Evolutionary conservation across 2,113 vertebrate genomes (phyloP).

Genomic region (Atherinomorus stipes): DNA sequence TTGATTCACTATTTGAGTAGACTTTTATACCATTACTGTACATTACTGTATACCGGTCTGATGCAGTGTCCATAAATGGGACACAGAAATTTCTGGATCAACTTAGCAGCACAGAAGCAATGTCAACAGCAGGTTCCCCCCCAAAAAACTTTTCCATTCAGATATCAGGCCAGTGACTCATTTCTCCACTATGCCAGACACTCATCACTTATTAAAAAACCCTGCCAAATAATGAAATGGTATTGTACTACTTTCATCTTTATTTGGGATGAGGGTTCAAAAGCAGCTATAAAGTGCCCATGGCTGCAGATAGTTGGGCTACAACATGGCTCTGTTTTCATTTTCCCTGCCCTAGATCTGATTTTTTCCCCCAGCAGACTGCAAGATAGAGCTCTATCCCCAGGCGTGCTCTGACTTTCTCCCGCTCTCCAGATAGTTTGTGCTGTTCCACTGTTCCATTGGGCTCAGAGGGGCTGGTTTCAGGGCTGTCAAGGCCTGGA

Average conservation of each 20-base stretch:
- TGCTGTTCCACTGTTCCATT: slow-evolving; percentile 61
- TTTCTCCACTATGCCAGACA: slow-evolving; percentile 36
- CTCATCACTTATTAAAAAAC: slow-evolving; percentile 42
- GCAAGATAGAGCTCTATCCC: slow-evolving; percentile 69
- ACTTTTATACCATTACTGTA: slow-evolving; percentile 1
- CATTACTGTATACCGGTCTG: slow-evolving; percentile 16
- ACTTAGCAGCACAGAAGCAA: slow-evolving; percentile 1
- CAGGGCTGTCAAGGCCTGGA: slow-evolving; percentile 67
- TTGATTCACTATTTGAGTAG: slow-evolving; percentile 31
- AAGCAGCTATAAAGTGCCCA: slow-evolving; percentile 45
- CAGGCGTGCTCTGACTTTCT: slow-evolving; percentile 77
- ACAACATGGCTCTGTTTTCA: slow-evolving; percentile 61
- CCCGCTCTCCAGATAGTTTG: slow-evolving; percentile 61
- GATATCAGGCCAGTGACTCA: slow-evolving; percentile 15
- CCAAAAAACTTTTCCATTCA: slow-evolving; percentile 12
- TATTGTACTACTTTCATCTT: slow-evolving; percentile 57
- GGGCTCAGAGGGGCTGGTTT: slow-evolving; percentile 62
- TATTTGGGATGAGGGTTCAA: slow-evolving; percentile 47
- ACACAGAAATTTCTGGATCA: slow-evolving; percentile 4
- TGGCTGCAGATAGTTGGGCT: slow-evolving; percentile 57
- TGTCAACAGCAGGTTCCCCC: slow-evolving; percentile 9
- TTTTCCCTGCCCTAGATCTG: slow-evolving; percentile 74
- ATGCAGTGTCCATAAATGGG: slow-evolving; percentile 21
- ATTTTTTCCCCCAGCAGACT: slow-evolving; percentile 59
- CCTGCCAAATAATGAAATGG: slow-evolving; percentile 32